These are phyloP conservation scores for Colinus virginianus DNA, from an alignment of 2,113 vertebrate species.

Conservation along the genomic window DNA sequence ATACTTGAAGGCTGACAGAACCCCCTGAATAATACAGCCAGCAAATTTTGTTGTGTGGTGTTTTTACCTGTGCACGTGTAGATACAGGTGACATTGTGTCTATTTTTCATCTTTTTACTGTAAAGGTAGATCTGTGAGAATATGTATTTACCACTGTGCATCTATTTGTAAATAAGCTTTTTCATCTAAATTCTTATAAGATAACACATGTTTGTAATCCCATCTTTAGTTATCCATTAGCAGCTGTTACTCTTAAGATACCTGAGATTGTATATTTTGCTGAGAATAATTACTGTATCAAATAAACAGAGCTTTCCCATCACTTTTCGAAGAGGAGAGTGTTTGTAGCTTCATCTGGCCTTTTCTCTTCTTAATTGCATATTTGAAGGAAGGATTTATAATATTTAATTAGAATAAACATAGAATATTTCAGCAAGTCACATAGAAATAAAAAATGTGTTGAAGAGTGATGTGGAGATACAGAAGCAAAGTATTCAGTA, in stretches of 20 bases:
- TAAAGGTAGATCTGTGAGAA: too few species aligned
- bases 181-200: background rate
- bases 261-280: background rate
- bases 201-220: background rate
- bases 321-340: background rate
- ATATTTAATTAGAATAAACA: background rate
- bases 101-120: too few species aligned
- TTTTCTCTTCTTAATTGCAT: background rate
- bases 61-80: rapidly evolving
- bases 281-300: background rate
- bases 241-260: background rate
- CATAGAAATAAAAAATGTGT: background rate
- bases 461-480: background rate
- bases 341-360: background rate
- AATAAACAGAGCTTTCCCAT: background rate
- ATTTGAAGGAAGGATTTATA: background rate
- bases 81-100: too few species aligned
- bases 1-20: background rate
- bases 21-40: background rate
- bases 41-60: background rate
- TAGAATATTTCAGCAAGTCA: background rate
- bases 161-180: background rate
- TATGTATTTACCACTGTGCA: background rate
- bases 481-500: background rate
- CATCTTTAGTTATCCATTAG: background rate